A percentile compares a stretch with the other conserved stretches of the same genome.
phyloP scores from a whole-genome alignment of 2,888 invertebrate species.

The Parnassius mnemosyne region DNA sequence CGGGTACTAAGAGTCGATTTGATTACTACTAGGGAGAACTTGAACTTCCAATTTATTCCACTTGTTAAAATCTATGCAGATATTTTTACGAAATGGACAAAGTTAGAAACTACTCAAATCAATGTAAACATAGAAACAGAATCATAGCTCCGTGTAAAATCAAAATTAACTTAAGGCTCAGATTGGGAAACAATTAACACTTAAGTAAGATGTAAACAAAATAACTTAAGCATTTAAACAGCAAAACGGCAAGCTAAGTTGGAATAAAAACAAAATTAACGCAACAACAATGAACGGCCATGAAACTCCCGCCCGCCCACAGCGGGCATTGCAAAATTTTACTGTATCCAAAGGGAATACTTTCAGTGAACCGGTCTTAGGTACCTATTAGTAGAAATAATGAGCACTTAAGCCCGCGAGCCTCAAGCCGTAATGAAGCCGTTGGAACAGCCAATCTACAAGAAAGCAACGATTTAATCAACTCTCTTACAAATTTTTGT shows the following conservation, averaged over 20 bases:
- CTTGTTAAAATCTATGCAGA: background rate
- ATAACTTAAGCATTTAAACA: conserved; percentile 14
- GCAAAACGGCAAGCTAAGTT: conserved; percentile 13
- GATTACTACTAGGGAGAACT: conserved; percentile 11
- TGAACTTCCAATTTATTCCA: conserved; percentile 7
- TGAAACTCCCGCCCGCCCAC: background rate
- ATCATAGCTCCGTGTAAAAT: background rate
- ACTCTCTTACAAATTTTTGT: conserved; percentile 35
- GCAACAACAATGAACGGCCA: conserved; percentile 2
- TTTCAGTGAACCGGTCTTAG: conserved; percentile 15
- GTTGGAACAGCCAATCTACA: conserved; percentile 47
- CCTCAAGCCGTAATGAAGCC: conserved; percentile 53
- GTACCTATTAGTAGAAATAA: conserved; percentile 41
- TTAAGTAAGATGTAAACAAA: conserved; percentile 3
- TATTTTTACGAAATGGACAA: too few species aligned
- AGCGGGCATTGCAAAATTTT: conserved; percentile 3
- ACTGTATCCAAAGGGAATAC: conserved; percentile 13
- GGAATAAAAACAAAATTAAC: conserved; percentile 16
- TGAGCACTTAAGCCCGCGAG: conserved; percentile 44
- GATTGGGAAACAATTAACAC: conserved; percentile 8
- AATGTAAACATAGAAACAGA: too few species aligned
- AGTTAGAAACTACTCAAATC: too few species aligned
- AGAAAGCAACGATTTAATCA: conserved; percentile 42
- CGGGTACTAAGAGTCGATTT: conserved; percentile 18
- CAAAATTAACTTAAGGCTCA: conserved; percentile 1